These are phyloP conservation scores for Sebastes elongatus DNA, from an alignment of 2,797 vertebrate genomes.

Conservation along the genomic window DNA sequence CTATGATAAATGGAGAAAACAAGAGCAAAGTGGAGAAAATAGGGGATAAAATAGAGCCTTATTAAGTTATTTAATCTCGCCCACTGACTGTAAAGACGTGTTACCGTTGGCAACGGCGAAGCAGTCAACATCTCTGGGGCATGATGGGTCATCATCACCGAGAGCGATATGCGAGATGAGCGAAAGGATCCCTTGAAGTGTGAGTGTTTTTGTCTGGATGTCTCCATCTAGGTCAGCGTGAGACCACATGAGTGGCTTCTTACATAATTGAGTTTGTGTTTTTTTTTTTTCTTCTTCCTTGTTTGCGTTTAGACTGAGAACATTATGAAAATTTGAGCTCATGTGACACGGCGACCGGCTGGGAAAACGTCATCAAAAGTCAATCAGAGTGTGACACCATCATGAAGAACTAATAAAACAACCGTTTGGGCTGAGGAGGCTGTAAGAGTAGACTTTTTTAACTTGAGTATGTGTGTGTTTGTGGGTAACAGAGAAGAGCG, in stretches of 20 bases:
- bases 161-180: constrained; percentile 6
- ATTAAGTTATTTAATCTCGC: constrained; percentile 45
- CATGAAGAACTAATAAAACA: constrained; percentile 6
- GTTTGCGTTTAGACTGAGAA: constrained; percentile 5
- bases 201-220: constrained; percentile 3
- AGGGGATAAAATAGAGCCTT: not conserved
- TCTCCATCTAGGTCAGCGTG: constrained; percentile 5
- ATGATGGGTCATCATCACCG: not conserved
- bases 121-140: not conserved
- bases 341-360: not conserved
- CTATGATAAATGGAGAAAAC: not conserved
- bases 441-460: not conserved
- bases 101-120: constrained; percentile 27
- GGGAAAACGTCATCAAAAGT: constrained; percentile 15
- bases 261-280: constrained; percentile 15
- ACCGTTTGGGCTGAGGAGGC: not conserved
- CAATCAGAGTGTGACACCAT: constrained; percentile 7
- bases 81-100: not conserved
- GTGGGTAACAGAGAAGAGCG: not conserved
- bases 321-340: constrained; percentile 16
- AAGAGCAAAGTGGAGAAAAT: not conserved
- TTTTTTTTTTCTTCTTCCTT: not conserved
- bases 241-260: constrained; percentile 15
- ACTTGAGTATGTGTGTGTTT: not conserved
- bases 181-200: constrained; percentile 6